phyloP scores from a whole-genome alignment of 2,797 vertebrate genomes.

The Tarsius wallacei region DNA sequence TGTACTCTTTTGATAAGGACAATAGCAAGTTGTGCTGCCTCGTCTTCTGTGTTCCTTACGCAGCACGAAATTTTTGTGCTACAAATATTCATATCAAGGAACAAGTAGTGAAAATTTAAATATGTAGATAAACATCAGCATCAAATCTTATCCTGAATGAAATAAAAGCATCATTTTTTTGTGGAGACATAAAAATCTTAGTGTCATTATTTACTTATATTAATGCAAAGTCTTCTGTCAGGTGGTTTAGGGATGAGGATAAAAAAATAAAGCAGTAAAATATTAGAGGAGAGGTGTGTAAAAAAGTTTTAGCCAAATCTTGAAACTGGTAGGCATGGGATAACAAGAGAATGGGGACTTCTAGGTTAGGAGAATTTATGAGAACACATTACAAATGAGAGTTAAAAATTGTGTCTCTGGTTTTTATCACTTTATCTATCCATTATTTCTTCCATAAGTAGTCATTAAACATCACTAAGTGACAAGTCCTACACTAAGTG shows the following conservation, averaged over 20 bases:
- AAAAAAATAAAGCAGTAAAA: slow-evolving; percentile 42
- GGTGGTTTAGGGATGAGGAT: background rate
- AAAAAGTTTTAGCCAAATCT: slow-evolving; percentile 16
- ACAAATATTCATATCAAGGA: slow-evolving; percentile 26
- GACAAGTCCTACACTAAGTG: background rate
- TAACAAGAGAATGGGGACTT: background rate
- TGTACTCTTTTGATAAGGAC: slow-evolving; percentile 16
- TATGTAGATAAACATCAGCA: background rate
- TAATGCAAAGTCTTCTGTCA: background rate
- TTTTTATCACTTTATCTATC: background rate
- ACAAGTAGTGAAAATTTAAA: background rate
- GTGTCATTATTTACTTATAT: background rate
- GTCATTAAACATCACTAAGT: background rate
- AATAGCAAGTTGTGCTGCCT: background rate
- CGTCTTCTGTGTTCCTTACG: background rate
- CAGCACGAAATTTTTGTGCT: slow-evolving; percentile 1
- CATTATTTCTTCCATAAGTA: background rate
- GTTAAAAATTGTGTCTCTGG: background rate
- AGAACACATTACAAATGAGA: background rate
- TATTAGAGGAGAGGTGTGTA: background rate
- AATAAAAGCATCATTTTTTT: background rate
- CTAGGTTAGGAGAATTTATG: background rate
- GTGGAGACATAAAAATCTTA: background rate
- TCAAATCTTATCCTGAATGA: background rate
- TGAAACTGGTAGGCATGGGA: background rate